Percentiles rank a stretch among this genome's conserved stretches.
Conservation (phyloP, 2,888 invertebrate species). For the Mesochorus sp. region DNA sequence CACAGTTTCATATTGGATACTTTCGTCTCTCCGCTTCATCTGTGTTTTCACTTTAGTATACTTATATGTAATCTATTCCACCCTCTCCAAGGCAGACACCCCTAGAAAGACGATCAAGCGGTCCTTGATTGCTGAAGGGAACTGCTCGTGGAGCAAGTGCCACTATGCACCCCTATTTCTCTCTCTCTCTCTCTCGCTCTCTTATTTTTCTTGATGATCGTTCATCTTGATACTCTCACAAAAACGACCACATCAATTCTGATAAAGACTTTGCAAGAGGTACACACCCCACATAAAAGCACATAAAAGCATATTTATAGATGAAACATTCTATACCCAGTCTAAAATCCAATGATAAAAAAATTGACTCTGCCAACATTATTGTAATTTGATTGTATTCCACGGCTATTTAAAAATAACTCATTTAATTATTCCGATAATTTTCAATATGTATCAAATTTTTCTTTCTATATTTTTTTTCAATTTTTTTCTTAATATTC, state of each 20-base stretch:
- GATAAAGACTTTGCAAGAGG: slow-evolving; percentile 12
- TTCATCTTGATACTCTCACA: slow-evolving; percentile 5
- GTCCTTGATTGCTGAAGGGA: slow-evolving; percentile 69
- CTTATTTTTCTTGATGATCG: neutral
- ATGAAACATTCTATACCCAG: too few relatives aligned
- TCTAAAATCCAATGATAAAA: too few relatives aligned
- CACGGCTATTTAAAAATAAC: too few relatives aligned
- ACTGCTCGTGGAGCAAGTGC: slow-evolving; percentile 48
- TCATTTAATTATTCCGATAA: too few relatives aligned
- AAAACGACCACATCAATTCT: slow-evolving; percentile 50
- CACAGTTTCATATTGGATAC: neutral
- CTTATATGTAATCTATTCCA: slow-evolving; percentile 22
- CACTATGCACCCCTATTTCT: slow-evolving; percentile 26
- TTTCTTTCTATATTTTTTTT: too few relatives aligned
- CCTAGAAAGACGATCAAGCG: slow-evolving; percentile 67
- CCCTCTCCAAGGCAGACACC: slow-evolving; percentile 55
- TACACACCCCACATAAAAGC: too few relatives aligned
- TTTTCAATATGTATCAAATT: too few relatives aligned
- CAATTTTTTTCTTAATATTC: too few relatives aligned
- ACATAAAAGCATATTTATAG: too few relatives aligned
- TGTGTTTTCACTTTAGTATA: slow-evolving; percentile 6
- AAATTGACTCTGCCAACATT: too few relatives aligned
- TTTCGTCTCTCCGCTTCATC: slow-evolving; percentile 23
- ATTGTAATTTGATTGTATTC: too few relatives aligned
- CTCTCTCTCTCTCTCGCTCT: neutral